Conservation (phyloP, 1,140 invertebrate genomes). For the Drosophila nikananu region DNA sequence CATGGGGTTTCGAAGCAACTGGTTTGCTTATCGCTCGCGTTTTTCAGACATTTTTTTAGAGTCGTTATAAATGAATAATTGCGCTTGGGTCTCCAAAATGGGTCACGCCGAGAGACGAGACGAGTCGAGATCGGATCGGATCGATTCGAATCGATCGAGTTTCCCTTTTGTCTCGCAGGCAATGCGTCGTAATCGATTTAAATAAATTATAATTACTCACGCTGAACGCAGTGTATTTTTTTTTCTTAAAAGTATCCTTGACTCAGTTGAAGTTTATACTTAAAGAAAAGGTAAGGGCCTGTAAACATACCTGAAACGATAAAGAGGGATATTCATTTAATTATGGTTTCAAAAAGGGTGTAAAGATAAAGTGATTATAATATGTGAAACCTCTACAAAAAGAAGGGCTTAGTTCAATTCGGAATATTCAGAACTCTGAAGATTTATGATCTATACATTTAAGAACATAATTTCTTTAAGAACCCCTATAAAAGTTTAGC, state of each 20-base stretch:
- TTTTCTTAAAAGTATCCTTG: constrained; percentile 37
- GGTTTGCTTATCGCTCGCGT: constrained; percentile 57
- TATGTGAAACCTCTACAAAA: not conserved
- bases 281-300: constrained; percentile 15
- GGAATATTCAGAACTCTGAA: not conserved
- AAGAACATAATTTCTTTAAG: constrained; percentile 16
- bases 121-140: constrained; percentile 30
- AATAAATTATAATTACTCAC: constrained; percentile 83
- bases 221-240: constrained; percentile 21
- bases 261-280: constrained; percentile 19
- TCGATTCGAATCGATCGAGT: constrained; percentile 56
- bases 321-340: constrained; percentile 15
- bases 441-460: constrained; percentile 37
- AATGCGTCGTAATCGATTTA: constrained; percentile 70
- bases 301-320: constrained; percentile 71
- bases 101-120: constrained; percentile 51
- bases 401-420: not conserved
- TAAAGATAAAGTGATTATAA: not conserved
- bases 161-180: constrained; percentile 52
- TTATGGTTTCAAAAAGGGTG: not conserved
- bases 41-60: constrained; percentile 54
- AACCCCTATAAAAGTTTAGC: constrained; percentile 20
- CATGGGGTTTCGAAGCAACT: constrained; percentile 52
- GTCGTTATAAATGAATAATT: constrained; percentile 77
- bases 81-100: constrained; percentile 53